A percentile compares a stretch with the other conserved stretches of the same genome.
These are phyloP conservation scores for Vulpes lagopus DNA, from an alignment of 2,113 vertebrate species.

Conservation along the genomic window DNA sequence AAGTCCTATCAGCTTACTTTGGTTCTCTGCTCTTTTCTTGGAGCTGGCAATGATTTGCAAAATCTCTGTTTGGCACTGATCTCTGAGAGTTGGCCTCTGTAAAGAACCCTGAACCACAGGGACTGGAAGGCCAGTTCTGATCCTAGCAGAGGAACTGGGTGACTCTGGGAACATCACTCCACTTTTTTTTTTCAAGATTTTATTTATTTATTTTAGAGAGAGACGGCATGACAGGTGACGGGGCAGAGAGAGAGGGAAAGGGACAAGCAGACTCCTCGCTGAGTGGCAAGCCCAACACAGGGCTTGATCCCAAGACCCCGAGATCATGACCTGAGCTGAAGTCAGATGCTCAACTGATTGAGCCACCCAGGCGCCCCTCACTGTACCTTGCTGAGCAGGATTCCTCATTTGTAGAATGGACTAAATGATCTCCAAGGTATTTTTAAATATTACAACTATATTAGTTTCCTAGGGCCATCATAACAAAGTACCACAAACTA, in stretches of 20 bases:
- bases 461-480: neutral
- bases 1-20: neutral
- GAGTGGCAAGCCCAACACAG: too few species aligned
- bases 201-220: too few species aligned
- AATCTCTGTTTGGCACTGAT: neutral
- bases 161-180: neutral
- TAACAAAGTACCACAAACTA: neutral
- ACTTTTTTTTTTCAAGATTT: neutral
- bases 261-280: too few species aligned
- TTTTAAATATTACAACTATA: neutral
- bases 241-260: too few species aligned
- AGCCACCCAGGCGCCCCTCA: too few species aligned
- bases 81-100: neutral
- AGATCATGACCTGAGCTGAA: too few species aligned
- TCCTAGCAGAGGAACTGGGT: neutral
- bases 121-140: neutral
- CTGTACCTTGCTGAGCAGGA: too few species aligned
- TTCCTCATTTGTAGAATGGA: too few species aligned
- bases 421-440: neutral
- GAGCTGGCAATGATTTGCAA: neutral
- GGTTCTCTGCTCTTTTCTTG: neutral
- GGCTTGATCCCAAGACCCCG: too few species aligned
- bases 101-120: neutral
- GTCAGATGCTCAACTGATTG: too few species aligned
- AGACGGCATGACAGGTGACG: too few species aligned